Evolutionary conservation across 2,797 vertebrate species (phyloP).

Genomic region (Enteromius unitaeniatus): DNA sequence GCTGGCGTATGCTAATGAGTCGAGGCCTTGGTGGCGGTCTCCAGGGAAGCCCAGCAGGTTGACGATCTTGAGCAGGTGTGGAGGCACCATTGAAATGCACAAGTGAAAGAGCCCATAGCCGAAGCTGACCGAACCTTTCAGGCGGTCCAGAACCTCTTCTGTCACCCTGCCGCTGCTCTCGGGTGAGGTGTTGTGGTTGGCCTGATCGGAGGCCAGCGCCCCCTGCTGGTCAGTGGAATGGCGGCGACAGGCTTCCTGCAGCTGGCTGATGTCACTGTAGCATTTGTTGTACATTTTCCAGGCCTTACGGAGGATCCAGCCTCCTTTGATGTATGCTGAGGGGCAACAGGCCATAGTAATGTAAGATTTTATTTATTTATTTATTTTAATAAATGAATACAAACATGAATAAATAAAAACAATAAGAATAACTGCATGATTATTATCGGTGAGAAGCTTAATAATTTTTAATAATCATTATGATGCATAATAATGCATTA

Average conservation of each 20-base stretch:
- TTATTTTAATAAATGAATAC: too few species aligned
- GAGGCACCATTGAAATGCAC: constrained; percentile 99
- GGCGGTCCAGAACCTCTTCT: constrained; percentile 84
- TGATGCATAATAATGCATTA: too few species aligned
- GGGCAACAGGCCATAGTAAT: not conserved
- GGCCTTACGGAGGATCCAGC: constrained; percentile 99
- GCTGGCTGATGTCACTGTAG: constrained; percentile 90
- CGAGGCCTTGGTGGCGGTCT: constrained; percentile 95
- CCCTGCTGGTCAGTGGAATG: constrained; percentile 80
- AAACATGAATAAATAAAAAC: not conserved
- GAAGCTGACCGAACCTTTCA: constrained; percentile 99
- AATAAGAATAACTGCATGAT: not conserved
- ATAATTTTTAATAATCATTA: not conserved
- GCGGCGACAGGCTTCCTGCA: constrained; percentile 89
- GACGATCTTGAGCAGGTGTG: constrained; percentile 99
- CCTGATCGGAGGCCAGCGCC: constrained; percentile 84
- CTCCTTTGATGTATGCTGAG: constrained; percentile 98
- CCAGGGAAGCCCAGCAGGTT: constrained; percentile 99
- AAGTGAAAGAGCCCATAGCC: constrained; percentile 99
- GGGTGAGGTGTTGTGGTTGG: constrained; percentile 86
- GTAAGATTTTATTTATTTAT: not conserved
- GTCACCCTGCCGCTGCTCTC: constrained; percentile 41
- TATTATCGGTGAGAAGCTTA: not conserved
- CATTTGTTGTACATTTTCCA: constrained; percentile 92
- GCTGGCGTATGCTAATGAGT: constrained; percentile 94